Evolutionary conservation across 2,113 vertebrate species (phyloP).

Genomic region (Sapayoa aenigma): DNA sequence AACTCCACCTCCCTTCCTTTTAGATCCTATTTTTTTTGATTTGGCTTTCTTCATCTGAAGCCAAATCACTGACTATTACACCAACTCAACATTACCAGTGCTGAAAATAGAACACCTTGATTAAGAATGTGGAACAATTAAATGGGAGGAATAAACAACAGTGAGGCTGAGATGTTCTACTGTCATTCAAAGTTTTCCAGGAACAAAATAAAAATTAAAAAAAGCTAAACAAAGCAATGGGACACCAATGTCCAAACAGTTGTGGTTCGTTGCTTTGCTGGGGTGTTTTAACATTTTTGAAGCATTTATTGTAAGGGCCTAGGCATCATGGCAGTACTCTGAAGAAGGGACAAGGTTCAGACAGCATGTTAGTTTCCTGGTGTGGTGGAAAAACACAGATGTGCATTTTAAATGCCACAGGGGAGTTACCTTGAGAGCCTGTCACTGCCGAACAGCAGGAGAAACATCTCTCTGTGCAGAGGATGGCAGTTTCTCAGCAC

Average conservation of each 20-base stretch:
- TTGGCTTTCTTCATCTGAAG: not conserved
- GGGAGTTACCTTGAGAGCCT: conserved; percentile 4
- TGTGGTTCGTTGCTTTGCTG: not conserved
- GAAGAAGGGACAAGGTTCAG: conserved; percentile 9
- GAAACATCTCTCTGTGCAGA: not conserved
- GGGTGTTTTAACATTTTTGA: not conserved
- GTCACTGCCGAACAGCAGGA: not conserved
- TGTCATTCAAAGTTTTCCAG: not conserved
- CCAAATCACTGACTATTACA: not conserved
- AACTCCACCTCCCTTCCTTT: rapidly evolving
- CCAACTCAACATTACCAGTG: not conserved
- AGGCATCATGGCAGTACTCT: not conserved
- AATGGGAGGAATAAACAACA: not conserved
- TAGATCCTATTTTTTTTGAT: not conserved
- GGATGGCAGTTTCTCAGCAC: not conserved
- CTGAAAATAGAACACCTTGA: not conserved
- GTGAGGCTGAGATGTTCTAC: not conserved
- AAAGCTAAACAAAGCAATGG: not conserved
- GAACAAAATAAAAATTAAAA: not conserved
- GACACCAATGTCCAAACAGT: not conserved
- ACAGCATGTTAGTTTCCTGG: not conserved
- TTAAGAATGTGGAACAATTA: not conserved
- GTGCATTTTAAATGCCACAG: conserved; percentile 4
- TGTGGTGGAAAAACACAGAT: not conserved
- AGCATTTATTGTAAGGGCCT: not conserved